Base-by-base conservation (phyloP, 2,113 vertebrate species). In the Macrotis lagotis region DNA sequence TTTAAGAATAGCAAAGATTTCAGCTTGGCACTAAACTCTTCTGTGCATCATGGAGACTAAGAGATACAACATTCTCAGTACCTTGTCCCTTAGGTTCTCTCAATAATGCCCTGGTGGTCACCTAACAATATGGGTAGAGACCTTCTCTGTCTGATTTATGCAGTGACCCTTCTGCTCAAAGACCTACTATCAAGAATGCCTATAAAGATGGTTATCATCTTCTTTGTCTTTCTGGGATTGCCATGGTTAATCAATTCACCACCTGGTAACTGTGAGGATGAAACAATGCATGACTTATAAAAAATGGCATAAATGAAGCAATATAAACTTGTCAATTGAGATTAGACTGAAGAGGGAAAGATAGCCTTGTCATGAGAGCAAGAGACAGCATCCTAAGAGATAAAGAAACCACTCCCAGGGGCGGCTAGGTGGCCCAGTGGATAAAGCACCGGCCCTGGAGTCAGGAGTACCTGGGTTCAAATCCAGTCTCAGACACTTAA, bases 1-100 rank as follows among this genome's bases (percentile, higher is more conserved):
- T 52, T 95, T 88, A 95, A 93, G 53, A 91, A 90, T 7, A 90
- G 74, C 44, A 66, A 90, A 50, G 59, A 14, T 83, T 92, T 92
- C 25, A 50, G 53, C 14, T 50, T 51, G 59, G 51, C 90, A 83
- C 19, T 22, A 92, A 93, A 93, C 89, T 44, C 16, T 90, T 66
- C 50, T 47, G 0, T 50, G 53, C 48, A 59, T 91, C 49, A 88
- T 52, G 88, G 44, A 95, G 50, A 91, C 47, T 94, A 59, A 91
- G 48, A 92, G 89, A 25, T 44, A 52, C 28, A 83, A 74, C 88
- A 83, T 37, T 53, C 50, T 37, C 90, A 48, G 11, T 91, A 55
- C 26, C 52, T 89, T 51, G 51, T 37, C 88, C 50, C 50, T 91
- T 90, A 88, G 91, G 90, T 19, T 12, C 26, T 83, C 44, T 48